Evolutionary conservation across 2,797 vertebrate genomes (phyloP).

Genomic region (Perodicticus potto): DNA sequence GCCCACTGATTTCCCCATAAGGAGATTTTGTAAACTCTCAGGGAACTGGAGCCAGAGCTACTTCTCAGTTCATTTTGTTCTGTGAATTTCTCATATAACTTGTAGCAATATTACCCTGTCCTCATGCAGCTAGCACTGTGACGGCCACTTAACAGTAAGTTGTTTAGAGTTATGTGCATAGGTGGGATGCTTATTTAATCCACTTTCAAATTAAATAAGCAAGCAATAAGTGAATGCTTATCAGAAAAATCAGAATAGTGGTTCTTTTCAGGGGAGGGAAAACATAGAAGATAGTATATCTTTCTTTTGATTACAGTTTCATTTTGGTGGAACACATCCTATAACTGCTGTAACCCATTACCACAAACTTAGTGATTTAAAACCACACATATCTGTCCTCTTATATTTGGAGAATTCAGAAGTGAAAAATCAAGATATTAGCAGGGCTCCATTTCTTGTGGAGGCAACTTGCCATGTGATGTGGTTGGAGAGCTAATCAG

Average conservation of each 20-base stretch:
- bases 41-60: conserved; percentile 1
- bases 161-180: background rate
- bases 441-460: background rate
- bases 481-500: background rate
- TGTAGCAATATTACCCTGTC: background rate
- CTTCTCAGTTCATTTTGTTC: background rate
- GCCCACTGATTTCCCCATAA: conserved; percentile 17
- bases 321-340: background rate
- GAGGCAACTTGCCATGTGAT: background rate
- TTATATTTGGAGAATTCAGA: background rate
- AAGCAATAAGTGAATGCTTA: background rate
- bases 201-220: background rate
- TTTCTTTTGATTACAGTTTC: too few species aligned
- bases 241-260: background rate
- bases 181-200: too few species aligned
- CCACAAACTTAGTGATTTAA: background rate
- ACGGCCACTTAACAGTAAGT: background rate
- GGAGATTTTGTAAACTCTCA: conserved; percentile 14
- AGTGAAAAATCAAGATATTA: background rate
- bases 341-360: background rate
- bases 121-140: background rate
- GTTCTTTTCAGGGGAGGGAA: background rate
- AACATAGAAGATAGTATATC: too few species aligned
- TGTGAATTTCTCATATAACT: background rate
- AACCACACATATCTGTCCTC: background rate